phyloP scores from a whole-genome alignment of 2,888 invertebrate genomes.

The Unio pictorum region DNA sequence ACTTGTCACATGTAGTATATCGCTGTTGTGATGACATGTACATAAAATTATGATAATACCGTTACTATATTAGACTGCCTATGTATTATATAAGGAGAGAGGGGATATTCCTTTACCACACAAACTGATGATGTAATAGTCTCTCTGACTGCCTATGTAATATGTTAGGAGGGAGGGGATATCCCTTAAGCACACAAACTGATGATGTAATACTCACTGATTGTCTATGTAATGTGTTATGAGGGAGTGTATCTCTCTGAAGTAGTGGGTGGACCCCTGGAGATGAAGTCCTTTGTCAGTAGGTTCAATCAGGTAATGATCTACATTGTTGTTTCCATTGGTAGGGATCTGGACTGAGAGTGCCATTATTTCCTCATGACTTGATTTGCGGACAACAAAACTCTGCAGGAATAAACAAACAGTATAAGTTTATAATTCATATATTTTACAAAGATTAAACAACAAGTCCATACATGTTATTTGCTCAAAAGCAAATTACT shows the following conservation, averaged over 20 bases:
- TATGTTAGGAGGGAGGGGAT: too few species aligned
- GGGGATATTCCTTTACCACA: too few species aligned
- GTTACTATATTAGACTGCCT: too few species aligned
- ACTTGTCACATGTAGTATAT: too few species aligned
- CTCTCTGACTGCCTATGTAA: too few species aligned
- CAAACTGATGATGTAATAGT: too few species aligned
- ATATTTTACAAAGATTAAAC: too few species aligned
- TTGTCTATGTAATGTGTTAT: constrained; percentile 91
- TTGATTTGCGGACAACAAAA: constrained; percentile 95
- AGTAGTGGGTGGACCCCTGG: constrained; percentile 94
- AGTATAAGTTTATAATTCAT: background rate
- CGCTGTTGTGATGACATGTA: too few species aligned
- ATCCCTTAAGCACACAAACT: background rate
- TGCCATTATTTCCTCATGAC: constrained; percentile 94
- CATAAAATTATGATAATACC: too few species aligned
- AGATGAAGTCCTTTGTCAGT: constrained; percentile 83
- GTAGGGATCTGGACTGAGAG: constrained; percentile 91
- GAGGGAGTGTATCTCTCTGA: constrained; percentile 91
- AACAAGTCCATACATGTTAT: too few species aligned
- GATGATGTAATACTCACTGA: constrained; percentile 45
- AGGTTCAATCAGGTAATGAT: constrained; percentile 95
- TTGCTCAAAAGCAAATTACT: too few species aligned
- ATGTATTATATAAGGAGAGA: too few species aligned
- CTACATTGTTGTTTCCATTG: constrained; percentile 91
- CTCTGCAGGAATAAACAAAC: constrained; percentile 76